A percentile compares a stretch with the other conserved stretches of the same genome.
Conservation (phyloP, 2,888 invertebrate genomes). For the Cremastobaeus sp. region DNA sequence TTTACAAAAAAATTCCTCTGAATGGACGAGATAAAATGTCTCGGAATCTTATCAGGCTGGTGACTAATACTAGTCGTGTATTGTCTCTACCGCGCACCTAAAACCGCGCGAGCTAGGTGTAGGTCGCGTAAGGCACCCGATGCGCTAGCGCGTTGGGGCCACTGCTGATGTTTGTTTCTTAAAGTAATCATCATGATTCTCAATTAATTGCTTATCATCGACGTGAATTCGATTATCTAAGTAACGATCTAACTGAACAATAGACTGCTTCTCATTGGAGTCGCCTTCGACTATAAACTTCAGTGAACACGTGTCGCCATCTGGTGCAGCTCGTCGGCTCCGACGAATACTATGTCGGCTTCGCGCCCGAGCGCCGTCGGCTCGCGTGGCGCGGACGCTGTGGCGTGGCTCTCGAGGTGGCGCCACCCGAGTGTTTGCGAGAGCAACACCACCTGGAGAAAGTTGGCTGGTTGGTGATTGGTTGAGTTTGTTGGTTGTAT, state of each 20-base stretch:
- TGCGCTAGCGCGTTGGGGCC: too few relatives aligned
- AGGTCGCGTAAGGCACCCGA: conserved; percentile 8
- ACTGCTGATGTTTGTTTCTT: too few relatives aligned
- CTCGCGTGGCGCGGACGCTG: conserved; percentile 5
- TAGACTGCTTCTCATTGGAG: conserved; percentile 12
- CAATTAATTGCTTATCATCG: conserved; percentile 20
- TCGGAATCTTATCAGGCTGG: conserved; percentile 33
- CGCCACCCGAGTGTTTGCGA: neutral
- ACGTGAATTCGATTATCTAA: conserved; percentile 27
- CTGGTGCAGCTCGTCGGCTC: conserved; percentile 10
- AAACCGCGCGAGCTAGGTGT: conserved; percentile 31
- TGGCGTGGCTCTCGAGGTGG: conserved; percentile 1
- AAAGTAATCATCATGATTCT: conserved; percentile 1
- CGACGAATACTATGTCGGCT: conserved; percentile 26
- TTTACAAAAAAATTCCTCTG: conserved; percentile 18
- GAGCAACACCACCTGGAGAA: conserved; percentile 1
- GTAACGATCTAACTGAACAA: conserved; percentile 40
- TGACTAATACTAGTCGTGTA: conserved; percentile 66
- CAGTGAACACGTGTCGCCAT: conserved; percentile 26
- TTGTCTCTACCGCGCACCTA: conserved; percentile 61
- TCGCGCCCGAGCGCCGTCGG: conserved; percentile 7
- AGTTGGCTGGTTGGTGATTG: neutral
- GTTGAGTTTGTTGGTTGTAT: neutral
- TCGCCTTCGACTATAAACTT: neutral
- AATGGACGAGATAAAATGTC: conserved; percentile 26